Conservation (phyloP, 2,113 vertebrate species). For the Eurypyga helias region DNA sequence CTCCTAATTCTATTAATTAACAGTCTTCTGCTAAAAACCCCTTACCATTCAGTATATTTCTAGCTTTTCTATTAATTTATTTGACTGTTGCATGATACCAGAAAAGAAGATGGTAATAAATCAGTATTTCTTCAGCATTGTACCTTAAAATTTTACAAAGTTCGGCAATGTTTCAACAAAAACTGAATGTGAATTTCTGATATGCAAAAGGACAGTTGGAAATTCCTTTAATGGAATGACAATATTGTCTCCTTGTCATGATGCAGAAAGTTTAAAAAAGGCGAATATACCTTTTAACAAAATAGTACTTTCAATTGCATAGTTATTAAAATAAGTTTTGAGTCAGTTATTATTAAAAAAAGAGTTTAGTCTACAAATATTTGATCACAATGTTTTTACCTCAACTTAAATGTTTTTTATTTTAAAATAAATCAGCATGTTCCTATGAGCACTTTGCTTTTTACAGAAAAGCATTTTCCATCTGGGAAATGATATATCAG, state of each 20-base stretch:
- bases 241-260: background rate
- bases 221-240: background rate
- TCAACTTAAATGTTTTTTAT: background rate
- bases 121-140: background rate
- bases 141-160: background rate
- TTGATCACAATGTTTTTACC: background rate
- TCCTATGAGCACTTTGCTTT: background rate
- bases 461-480: background rate
- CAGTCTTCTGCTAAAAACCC: background rate
- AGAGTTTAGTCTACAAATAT: background rate
- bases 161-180: background rate
- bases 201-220: background rate
- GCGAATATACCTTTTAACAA: background rate
- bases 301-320: background rate
- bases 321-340: background rate
- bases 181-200: background rate
- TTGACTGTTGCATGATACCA: background rate
- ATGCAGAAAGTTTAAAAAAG: background rate
- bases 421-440: background rate
- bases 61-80: background rate
- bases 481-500: background rate
- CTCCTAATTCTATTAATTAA: background rate
- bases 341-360: background rate
- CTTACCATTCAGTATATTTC: background rate
- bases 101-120: background rate